phyloP scores from a whole-genome alignment of 1,140 invertebrate species.

The Papilio machaon region DNA sequence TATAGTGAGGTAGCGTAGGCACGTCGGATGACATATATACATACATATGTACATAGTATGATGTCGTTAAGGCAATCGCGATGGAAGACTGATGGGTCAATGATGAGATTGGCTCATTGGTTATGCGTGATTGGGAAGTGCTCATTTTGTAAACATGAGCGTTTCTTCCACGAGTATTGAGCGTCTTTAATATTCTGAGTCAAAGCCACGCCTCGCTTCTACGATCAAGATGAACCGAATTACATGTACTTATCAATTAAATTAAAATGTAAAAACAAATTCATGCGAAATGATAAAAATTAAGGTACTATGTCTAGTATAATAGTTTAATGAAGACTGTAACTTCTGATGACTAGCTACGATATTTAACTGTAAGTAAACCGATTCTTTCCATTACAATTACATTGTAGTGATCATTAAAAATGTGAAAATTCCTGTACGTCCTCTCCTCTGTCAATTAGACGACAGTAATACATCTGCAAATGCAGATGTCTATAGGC shows the following conservation, averaged over 20 bases:
- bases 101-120: constrained; percentile 7
- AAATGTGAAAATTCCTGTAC: no score
- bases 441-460: no score
- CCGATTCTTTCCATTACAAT: no score
- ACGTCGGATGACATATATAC: not conserved
- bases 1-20: constrained; percentile 3
- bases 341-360: no score
- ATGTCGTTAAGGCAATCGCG: not conserved
- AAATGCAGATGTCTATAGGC: no score
- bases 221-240: not conserved
- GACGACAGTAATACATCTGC: no score
- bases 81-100: not conserved
- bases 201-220: not conserved
- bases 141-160: constrained; percentile 17
- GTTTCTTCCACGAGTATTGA: not conserved
- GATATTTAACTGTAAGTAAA: no score
- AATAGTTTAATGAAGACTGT: no score
- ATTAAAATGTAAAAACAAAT: not conserved
- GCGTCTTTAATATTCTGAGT: not conserved
- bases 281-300: no score
- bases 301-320: no score
- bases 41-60: not conserved
- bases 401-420: no score
- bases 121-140: constrained; percentile 21
- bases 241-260: not conserved